phyloP scores from a whole-genome alignment of 2,888 invertebrate species.

The Polydrusus pterygomalis region DNA sequence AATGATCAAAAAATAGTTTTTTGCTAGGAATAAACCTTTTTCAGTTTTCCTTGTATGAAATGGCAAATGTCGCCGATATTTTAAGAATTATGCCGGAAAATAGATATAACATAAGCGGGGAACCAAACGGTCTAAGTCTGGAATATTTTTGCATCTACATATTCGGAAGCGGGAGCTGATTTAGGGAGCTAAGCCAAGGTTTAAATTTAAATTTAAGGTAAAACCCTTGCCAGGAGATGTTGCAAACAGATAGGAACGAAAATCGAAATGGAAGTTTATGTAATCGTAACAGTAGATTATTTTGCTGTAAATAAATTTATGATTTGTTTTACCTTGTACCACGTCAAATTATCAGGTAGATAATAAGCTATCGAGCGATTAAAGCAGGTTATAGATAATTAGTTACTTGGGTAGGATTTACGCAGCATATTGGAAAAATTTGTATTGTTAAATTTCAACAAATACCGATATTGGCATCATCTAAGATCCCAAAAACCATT shows the following conservation, averaged over 20 bases:
- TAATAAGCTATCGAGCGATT: no score
- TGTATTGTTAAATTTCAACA: no score
- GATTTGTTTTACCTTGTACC: no score
- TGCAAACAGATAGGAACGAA: neutral
- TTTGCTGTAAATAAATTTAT: neutral
- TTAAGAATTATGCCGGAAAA: neutral
- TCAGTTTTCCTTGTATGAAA: no score
- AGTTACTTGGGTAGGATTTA: no score
- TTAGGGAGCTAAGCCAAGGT: conserved; percentile 2
- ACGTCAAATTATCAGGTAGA: no score
- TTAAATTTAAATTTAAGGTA: conserved; percentile 12
- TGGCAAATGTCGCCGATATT: neutral
- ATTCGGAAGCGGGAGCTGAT: neutral
- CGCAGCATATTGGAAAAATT: no score
- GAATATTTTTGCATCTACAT: conserved; percentile 13
- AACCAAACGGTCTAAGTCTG: neutral
- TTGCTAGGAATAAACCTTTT: no score
- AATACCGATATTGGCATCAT: no score
- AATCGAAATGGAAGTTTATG: neutral
- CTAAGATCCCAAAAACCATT: no score
- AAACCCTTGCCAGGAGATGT: neutral
- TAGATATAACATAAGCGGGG: neutral
- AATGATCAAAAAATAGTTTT: no score
- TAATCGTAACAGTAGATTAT: neutral
- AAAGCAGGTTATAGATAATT: no score